phyloP scores from a whole-genome alignment of 2,888 invertebrate species.

The Monopis laevigella region DNA sequence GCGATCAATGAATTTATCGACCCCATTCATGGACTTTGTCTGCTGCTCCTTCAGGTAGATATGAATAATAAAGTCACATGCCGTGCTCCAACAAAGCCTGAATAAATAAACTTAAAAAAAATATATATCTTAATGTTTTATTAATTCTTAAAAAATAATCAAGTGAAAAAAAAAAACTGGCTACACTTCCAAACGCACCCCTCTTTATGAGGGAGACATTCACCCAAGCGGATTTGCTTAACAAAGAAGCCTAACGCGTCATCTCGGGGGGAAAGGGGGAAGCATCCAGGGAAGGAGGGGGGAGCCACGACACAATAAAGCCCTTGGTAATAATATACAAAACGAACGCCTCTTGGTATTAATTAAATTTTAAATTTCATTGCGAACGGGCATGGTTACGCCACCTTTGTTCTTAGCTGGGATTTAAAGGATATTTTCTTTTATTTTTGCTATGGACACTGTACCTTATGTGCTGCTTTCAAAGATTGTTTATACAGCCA shows the following conservation, averaged over 20 bases:
- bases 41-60: too few species aligned
- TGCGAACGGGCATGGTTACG: conserved; percentile 12
- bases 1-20: too few species aligned
- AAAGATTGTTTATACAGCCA: too few species aligned
- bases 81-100: too few species aligned
- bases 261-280: conserved; percentile 24
- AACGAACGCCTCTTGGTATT: conserved; percentile 52
- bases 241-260: conserved; percentile 43
- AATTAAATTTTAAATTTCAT: conserved; percentile 58
- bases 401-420: neutral
- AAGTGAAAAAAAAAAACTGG: neutral
- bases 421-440: neutral
- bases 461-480: too few species aligned
- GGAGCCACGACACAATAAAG: conserved; percentile 4
- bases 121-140: too few species aligned
- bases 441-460: neutral
- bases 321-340: conserved; percentile 55
- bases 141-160: too few species aligned
- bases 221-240: conserved; percentile 38
- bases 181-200: conserved; percentile 3
- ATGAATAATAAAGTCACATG: too few species aligned
- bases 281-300: conserved; percentile 6
- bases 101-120: too few species aligned
- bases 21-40: too few species aligned
- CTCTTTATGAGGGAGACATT: conserved; percentile 8